A percentile compares a stretch with the other conserved stretches of the same genome.
Evolutionary conservation across 2,888 invertebrate species (phyloP).

Genomic region (Gymnosoma rotundatum): DNA sequence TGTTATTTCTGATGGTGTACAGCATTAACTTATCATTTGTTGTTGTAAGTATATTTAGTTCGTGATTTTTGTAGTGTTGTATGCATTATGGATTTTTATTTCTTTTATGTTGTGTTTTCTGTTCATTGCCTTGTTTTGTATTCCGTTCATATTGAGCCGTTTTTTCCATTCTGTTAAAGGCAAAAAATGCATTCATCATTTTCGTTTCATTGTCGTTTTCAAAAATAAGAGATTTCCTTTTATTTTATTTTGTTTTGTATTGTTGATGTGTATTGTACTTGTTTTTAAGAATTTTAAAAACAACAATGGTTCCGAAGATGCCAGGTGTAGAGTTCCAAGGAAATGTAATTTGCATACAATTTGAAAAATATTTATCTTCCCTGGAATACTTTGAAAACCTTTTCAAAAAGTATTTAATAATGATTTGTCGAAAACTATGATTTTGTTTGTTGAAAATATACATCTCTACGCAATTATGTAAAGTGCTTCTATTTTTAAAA

Average conservation of each 20-base stretch:
- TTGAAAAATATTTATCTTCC: slow-evolving; percentile 29
- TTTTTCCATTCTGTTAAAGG: slow-evolving; percentile 19
- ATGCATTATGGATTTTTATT: slow-evolving; percentile 66
- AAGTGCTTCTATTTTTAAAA: background rate
- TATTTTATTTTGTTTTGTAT: slow-evolving; percentile 51
- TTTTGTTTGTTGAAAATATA: background rate
- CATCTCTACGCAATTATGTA: no score
- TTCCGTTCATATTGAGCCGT: slow-evolving; percentile 23
- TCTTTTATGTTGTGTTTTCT: slow-evolving; percentile 55
- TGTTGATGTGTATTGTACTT: background rate
- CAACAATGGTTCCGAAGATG: slow-evolving; percentile 61
- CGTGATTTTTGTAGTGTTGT: slow-evolving; percentile 69
- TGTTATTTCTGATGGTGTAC: slow-evolving; percentile 34
- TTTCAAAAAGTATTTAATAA: background rate
- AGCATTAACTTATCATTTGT: slow-evolving; percentile 54
- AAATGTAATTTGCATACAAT: slow-evolving; percentile 66
- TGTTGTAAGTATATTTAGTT: slow-evolving; percentile 62
- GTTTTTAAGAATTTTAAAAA: slow-evolving; percentile 34
- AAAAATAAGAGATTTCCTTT: slow-evolving; percentile 68
- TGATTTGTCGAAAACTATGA: background rate
- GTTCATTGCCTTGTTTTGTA: slow-evolving; percentile 42
- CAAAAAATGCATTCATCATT: slow-evolving; percentile 66
- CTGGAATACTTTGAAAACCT: background rate
- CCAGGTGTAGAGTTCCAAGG: slow-evolving; percentile 67
- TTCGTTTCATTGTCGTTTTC: slow-evolving; percentile 58